phyloP scores from a whole-genome alignment of 2,888 invertebrate species.

The Phyllotreta striolata region DNA sequence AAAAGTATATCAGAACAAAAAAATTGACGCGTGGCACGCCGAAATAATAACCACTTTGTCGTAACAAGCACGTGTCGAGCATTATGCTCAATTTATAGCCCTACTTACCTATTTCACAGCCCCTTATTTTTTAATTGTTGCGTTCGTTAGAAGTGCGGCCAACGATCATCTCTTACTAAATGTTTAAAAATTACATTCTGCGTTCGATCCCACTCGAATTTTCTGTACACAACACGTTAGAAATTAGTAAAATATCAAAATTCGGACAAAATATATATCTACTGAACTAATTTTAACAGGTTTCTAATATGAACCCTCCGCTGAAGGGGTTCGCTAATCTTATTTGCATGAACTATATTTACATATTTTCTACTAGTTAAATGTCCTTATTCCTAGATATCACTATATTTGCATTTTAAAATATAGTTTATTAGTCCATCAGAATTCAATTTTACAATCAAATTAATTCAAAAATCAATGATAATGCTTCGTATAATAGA shows the following conservation, averaged over 20 bases:
- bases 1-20: constrained; percentile 51
- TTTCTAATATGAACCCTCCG: not conserved
- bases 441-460: not conserved
- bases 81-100: constrained; percentile 51
- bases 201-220: too few relatives aligned
- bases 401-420: constrained; percentile 4
- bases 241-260: too few relatives aligned
- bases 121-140: constrained; percentile 41
- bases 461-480: too few relatives aligned
- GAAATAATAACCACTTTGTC: constrained; percentile 52
- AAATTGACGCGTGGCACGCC: constrained; percentile 46
- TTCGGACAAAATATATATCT: constrained; percentile 1
- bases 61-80: constrained; percentile 49
- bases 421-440: constrained; percentile 2
- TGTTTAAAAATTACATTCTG: too few relatives aligned
- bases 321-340: not conserved
- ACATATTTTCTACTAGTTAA: constrained; percentile 7
- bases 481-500: too few relatives aligned
- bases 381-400: not conserved
- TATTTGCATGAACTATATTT: constrained; percentile 8
- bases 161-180: too few relatives aligned
- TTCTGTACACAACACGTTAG: too few relatives aligned
- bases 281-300: not conserved
- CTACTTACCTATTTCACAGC: constrained; percentile 50
- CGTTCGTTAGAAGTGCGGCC: constrained; percentile 29